These are phyloP conservation scores for Trisateles emortualis DNA, from an alignment of 2,888 invertebrate species.

Conservation along the genomic window DNA sequence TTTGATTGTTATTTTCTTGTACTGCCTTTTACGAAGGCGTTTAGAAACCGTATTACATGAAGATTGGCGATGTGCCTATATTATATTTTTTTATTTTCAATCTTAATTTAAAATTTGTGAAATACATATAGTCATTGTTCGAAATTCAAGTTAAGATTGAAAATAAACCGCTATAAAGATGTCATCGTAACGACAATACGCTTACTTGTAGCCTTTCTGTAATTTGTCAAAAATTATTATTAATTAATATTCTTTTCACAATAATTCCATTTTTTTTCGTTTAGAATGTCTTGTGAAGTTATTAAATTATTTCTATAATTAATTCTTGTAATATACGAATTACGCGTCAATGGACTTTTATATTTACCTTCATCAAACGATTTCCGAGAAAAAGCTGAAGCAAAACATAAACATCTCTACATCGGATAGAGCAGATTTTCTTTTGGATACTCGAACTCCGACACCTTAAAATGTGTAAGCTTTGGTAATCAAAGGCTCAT, in stretches of 20 bases:
- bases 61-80: no score
- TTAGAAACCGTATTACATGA: slow-evolving; percentile 2
- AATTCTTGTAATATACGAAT: background rate
- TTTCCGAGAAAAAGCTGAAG: background rate
- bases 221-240: slow-evolving; percentile 13
- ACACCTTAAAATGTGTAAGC: slow-evolving; percentile 9
- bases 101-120: no score
- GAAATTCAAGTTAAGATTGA: no score
- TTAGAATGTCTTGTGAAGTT: no score
- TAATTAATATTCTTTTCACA: slow-evolving; percentile 9
- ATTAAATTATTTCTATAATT: background rate
- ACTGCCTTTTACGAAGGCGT: slow-evolving; percentile 12
- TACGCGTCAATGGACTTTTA: no score
- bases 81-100: no score
- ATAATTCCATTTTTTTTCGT: no score
- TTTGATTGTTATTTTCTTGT: slow-evolving; percentile 37
- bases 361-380: background rate
- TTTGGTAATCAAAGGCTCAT: slow-evolving; percentile 22
- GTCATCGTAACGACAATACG: slow-evolving; percentile 28
- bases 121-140: no score
- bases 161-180: slow-evolving; percentile 40
- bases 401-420: background rate
- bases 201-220: slow-evolving; percentile 22
- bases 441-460: background rate
- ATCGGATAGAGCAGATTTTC: background rate